phyloP scores from a whole-genome alignment of 2,797 vertebrate species.

The Nyctalus aviator region DNA sequence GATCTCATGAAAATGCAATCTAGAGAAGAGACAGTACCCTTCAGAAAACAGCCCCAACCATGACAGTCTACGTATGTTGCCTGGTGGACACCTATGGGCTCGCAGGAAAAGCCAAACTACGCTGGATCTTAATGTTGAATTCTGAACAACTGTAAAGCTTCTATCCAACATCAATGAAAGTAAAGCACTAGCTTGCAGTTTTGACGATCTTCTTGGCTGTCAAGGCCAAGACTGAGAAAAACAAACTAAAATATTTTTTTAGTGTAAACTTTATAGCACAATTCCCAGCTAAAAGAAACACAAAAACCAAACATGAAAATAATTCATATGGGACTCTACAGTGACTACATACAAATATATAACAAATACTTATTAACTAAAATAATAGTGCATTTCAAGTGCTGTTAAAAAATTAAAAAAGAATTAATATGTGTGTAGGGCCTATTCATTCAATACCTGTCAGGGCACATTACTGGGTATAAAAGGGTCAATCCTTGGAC shows the following conservation, averaged over 20 bases:
- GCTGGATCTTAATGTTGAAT: not conserved
- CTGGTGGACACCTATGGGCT: not conserved
- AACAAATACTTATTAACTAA: not conserved
- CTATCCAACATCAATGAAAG: not conserved
- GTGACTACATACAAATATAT: not conserved
- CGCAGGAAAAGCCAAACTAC: not conserved
- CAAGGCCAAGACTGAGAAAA: not conserved
- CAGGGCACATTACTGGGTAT: too few species aligned
- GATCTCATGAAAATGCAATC: too few species aligned
- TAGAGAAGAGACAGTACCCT: not conserved
- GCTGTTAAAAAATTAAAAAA: not conserved
- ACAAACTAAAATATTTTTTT: not conserved
- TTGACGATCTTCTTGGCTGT: not conserved
- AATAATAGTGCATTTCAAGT: not conserved
- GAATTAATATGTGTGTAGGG: not conserved
- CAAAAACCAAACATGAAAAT: not conserved
- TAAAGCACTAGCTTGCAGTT: not conserved
- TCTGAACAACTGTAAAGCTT: not conserved
- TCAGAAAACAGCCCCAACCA: not conserved
- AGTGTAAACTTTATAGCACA: not conserved
- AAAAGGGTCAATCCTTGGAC: too few species aligned
- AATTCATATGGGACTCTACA: not conserved
- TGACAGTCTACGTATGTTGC: not conserved
- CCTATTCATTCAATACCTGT: not conserved
- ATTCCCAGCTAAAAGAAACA: not conserved